A percentile compares a stretch with the other conserved stretches of the same genome.
Conservation (phyloP, 2,797 vertebrate genomes). For the Mus caroli region DNA sequence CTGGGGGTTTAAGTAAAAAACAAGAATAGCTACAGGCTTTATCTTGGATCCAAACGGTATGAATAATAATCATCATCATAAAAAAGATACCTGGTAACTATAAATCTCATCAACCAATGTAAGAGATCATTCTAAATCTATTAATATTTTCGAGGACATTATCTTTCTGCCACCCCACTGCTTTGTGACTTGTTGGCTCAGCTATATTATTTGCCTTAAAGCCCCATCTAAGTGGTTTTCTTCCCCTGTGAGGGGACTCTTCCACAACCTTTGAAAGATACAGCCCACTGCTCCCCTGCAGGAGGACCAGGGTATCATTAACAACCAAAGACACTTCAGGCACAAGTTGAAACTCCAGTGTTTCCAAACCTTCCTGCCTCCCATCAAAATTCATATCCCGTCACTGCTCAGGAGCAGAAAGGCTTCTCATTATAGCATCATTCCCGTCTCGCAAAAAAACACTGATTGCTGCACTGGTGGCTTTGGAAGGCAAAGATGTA, state of each 20-base stretch:
- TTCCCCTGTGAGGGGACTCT: conserved; percentile 89
- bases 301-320: conserved; percentile 91
- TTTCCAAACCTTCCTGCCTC: conserved; percentile 90
- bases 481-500: conserved; percentile 95
- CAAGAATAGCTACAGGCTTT: conserved; percentile 89
- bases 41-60: conserved; percentile 87
- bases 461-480: conserved; percentile 93
- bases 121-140: conserved; percentile 92
- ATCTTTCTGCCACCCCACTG: conserved; percentile 91
- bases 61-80: conserved; percentile 89
- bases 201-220: conserved; percentile 92
- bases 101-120: conserved; percentile 90
- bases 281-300: conserved; percentile 91
- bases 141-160: conserved; percentile 92
- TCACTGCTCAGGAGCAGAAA: conserved; percentile 91
- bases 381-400: conserved; percentile 93
- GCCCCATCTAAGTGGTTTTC: conserved; percentile 91
- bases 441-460: conserved; percentile 92
- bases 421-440: conserved; percentile 93
- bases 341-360: conserved; percentile 89
- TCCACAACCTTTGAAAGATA: conserved; percentile 89
- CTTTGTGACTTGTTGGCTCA: conserved; percentile 91
- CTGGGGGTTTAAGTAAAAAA: conserved; percentile 91
- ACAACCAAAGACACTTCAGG: conserved; percentile 91
- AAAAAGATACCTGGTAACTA: conserved; percentile 90